phyloP scores from a whole-genome alignment of 1,140 invertebrate species.

The Trachymyrmex septentrionalis region DNA sequence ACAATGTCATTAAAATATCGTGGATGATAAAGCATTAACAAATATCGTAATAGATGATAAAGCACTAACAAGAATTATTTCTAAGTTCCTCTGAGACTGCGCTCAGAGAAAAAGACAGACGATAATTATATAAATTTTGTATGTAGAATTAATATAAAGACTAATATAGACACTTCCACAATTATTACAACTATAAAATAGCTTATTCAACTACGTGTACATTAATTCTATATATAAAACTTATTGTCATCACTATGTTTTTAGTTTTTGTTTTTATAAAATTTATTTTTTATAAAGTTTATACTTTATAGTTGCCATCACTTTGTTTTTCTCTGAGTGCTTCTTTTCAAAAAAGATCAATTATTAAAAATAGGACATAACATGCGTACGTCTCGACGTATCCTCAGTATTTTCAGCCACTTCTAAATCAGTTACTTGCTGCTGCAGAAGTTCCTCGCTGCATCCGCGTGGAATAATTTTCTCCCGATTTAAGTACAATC shows the following conservation, averaged over 20 bases:
- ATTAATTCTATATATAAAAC: too few relatives aligned
- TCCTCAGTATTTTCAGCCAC: conserved; percentile 92
- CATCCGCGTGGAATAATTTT: conserved; percentile 91
- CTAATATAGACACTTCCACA: too few relatives aligned
- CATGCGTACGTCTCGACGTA: conserved; percentile 89
- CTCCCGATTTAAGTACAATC: conserved; percentile 90
- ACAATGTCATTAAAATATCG: not conserved
- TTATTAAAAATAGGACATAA: not conserved
- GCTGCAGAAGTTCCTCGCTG: conserved; percentile 89
- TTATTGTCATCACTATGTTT: too few relatives aligned
- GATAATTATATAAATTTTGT: too few relatives aligned
- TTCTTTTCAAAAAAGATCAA: not conserved
- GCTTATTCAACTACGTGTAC: too few relatives aligned
- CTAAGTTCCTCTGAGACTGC: not conserved
- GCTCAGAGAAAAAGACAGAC: too few relatives aligned
- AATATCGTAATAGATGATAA: not conserved
- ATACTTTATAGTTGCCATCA: too few relatives aligned
- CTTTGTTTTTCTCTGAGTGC: not conserved
- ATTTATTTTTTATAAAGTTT: too few relatives aligned
- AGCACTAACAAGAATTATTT: not conserved
- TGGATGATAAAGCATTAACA: not conserved
- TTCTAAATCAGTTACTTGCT: conserved; percentile 87
- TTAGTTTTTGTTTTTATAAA: too few relatives aligned
- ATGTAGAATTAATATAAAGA: too few relatives aligned
- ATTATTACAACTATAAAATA: too few relatives aligned